Percentiles rank a stretch among this genome's conserved stretches.
These are phyloP conservation scores for Stichodactyla helianthus DNA, from an alignment of 64 coral and sea anemone species.

Conservation along the genomic window DNA sequence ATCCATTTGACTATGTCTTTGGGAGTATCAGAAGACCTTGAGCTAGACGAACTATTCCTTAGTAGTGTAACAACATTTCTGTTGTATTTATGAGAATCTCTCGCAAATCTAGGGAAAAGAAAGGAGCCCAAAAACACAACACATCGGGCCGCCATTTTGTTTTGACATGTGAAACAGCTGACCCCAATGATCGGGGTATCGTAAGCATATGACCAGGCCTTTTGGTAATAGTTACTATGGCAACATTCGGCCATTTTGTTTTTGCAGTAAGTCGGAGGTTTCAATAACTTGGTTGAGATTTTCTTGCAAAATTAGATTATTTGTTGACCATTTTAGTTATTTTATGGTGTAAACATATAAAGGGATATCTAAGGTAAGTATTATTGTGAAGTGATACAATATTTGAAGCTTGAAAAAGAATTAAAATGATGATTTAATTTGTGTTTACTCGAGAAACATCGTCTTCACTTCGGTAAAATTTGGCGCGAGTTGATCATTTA, in stretches of 20 bases:
- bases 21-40: conserved; percentile 23
- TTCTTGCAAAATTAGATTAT: conserved; percentile 8
- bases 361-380: conserved; percentile 11
- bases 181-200: background rate
- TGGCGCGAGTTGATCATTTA: too few relatives aligned
- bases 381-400: background rate
- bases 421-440: background rate
- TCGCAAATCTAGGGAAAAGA: background rate
- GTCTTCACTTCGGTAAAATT: background rate
- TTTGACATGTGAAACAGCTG: background rate
- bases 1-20: conserved; percentile 69
- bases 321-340: background rate
- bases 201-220: conserved; percentile 1
- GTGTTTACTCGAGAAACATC: background rate
- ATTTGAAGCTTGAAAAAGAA: background rate
- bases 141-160: conserved; percentile 22
- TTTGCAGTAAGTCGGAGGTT: background rate
- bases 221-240: conserved; percentile 6
- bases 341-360: conserved; percentile 2
- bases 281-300: background rate
- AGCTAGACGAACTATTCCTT: conserved; percentile 21
- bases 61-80: conserved; percentile 1
- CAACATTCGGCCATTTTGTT: conserved; percentile 31
- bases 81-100: conserved; percentile 11
- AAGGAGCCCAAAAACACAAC: background rate